Conservation (phyloP, 2,113 vertebrate genomes). For the Trochalopteron elliotii region DNA sequence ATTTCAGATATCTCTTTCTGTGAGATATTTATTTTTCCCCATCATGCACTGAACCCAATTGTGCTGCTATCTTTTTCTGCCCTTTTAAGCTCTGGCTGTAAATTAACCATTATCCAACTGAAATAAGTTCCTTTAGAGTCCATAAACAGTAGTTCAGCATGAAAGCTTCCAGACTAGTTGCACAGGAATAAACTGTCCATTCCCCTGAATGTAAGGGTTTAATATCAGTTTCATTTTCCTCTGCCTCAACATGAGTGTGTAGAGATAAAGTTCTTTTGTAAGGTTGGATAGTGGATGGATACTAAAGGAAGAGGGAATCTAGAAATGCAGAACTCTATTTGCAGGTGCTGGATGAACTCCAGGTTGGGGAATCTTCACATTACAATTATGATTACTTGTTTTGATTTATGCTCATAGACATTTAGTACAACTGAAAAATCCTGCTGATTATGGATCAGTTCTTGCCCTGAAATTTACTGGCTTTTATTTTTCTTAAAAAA, state of each 20-base stretch:
- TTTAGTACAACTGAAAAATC: not conserved
- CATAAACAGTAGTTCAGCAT: slow-evolving; percentile 52
- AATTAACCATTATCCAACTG: slow-evolving; percentile 63
- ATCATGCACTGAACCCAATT: slow-evolving; percentile 55
- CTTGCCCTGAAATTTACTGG: not conserved
- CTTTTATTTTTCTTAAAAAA: not conserved
- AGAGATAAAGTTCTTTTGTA: not conserved
- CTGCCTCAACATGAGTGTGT: not conserved
- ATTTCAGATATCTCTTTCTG: slow-evolving; percentile 72
- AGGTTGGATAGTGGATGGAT: not conserved
- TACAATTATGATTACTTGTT: not conserved
- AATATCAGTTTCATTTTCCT: not conserved
- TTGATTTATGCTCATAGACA: not conserved
- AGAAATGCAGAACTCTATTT: not conserved
- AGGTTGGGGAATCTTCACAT: not conserved
- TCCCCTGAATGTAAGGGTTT: not conserved
- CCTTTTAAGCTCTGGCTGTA: slow-evolving; percentile 63
- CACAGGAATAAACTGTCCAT: not conserved
- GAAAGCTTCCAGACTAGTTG: not conserved
- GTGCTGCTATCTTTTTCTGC: slow-evolving; percentile 58
- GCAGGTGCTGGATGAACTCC: not conserved
- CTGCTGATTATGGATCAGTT: not conserved
- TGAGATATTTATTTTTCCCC: slow-evolving; percentile 70
- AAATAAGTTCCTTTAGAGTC: slow-evolving; percentile 63
- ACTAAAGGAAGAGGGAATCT: not conserved